These are phyloP conservation scores for Heliothis virescens DNA, from an alignment of 1,140 invertebrate genomes.

Conservation along the genomic window DNA sequence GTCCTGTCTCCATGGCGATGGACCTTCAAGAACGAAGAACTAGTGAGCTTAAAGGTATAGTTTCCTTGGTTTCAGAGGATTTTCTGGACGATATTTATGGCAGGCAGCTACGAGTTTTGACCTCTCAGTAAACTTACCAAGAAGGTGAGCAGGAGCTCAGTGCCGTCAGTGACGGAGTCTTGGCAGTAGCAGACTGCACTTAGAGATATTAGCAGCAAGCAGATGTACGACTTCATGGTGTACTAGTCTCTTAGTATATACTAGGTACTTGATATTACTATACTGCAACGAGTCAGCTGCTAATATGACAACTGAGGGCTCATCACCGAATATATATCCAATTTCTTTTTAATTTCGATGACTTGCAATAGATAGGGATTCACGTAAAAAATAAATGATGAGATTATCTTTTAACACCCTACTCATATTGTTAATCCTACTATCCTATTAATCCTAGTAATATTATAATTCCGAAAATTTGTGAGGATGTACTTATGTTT, in stretches of 20 bases:
- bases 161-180: neutral
- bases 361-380: no score
- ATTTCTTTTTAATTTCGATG: no score
- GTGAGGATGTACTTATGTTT: no score
- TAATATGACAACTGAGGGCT: neutral
- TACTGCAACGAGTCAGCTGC: neutral
- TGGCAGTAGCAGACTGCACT: neutral
- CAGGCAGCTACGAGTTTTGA: neutral
- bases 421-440: no score
- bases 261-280: neutral
- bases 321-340: neutral
- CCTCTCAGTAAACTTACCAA: neutral
- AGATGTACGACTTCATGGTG: neutral
- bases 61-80: no score
- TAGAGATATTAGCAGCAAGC: constrained; percentile 11
- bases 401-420: no score
- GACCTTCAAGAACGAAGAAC: constrained; percentile 32
- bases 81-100: no score
- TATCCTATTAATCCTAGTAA: no score
- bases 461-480: no score
- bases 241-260: neutral
- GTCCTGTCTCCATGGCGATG: constrained; percentile 57
- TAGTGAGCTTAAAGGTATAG: no score
- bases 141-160: neutral
- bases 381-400: no score